These are phyloP conservation scores for Homalodisca vitripennis DNA, from an alignment of 1,140 invertebrate species.

Conservation along the genomic window DNA sequence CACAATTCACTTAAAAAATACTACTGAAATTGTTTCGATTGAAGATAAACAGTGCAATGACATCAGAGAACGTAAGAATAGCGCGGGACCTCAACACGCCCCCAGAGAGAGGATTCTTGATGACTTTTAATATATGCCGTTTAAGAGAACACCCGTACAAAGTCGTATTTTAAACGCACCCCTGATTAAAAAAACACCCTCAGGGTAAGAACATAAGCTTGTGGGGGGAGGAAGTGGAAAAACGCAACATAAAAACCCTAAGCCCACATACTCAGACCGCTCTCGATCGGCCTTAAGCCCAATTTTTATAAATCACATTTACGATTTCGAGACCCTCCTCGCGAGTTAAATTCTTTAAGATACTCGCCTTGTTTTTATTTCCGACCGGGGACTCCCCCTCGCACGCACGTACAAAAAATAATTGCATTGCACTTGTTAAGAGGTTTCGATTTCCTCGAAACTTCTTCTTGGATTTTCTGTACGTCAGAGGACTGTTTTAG, in stretches of 20 bases:
- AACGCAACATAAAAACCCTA: conserved; percentile 28
- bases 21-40: no score
- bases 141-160: conserved; percentile 17
- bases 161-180: conserved; percentile 37
- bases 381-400: conserved; percentile 31
- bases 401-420: conserved; percentile 25
- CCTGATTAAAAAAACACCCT: conserved; percentile 37
- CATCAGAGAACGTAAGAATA: neutral
- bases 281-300: conserved; percentile 34
- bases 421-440: conserved; percentile 26
- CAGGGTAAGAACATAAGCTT: conserved; percentile 30
- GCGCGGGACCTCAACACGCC: neutral
- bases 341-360: conserved; percentile 41
- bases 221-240: conserved; percentile 19
- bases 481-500: no score
- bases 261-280: conserved; percentile 37
- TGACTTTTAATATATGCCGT: conserved; percentile 23
- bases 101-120: neutral
- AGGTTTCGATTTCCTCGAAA: conserved; percentile 25
- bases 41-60: no score
- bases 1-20: no score
- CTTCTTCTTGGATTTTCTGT: no score
- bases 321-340: conserved; percentile 33
- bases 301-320: conserved; percentile 44
- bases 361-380: conserved; percentile 39